Evolutionary conservation across 2,797 vertebrate genomes (phyloP), one percentile per base, ranked within the genome.

Genomic region (Rhynchotus rufescens): DNA sequence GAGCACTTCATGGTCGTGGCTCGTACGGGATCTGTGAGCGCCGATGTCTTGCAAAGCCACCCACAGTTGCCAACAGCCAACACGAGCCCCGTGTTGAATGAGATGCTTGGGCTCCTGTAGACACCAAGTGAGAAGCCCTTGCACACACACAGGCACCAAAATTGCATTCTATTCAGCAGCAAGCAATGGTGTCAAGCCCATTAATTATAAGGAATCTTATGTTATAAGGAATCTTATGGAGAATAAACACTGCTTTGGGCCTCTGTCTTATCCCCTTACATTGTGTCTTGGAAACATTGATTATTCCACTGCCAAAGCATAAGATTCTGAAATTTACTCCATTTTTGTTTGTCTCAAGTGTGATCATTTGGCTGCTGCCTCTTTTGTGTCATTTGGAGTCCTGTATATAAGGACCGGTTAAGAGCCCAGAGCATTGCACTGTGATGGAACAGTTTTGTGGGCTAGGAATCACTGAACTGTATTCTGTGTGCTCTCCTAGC

Each of bases 261-360:
- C 47, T 57, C 51, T 87, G 73, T 57, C 64, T 92, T 89, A 84
- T 49, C 84, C 66, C 49, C 36, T 90, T 75, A 12, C 8, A 28
- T 82, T 80, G 5, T 47, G 20, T 9, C 14, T 66, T 30, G 73
- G 57, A 77, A 92, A 92, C 76, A 6, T 26, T 79, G 67, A 87
- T 95, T 76, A 64, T 94, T 89, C 38, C 69, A 32, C 80, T 89
- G 90, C 81, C 85, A 92, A 59, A 83, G 73, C 16, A 92, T 65
- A 25, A 81, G 88, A 86, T 30, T 65, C 61, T 87, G 89, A 52
- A 87, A 73, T 61, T 79, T 30, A 44, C 21, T 68, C 42, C 42
- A 0, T 69, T 93, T 56, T 95, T 77, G 17, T 86, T 69, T 3
- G 22, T 42, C 49, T 83, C 62, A 83, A 86, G 42, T 88, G 75